A percentile compares a stretch with the other conserved stretches of the same genome.
phyloP scores from a whole-genome alignment of 2,113 vertebrate species.

The Oxyruncus cristatus region DNA sequence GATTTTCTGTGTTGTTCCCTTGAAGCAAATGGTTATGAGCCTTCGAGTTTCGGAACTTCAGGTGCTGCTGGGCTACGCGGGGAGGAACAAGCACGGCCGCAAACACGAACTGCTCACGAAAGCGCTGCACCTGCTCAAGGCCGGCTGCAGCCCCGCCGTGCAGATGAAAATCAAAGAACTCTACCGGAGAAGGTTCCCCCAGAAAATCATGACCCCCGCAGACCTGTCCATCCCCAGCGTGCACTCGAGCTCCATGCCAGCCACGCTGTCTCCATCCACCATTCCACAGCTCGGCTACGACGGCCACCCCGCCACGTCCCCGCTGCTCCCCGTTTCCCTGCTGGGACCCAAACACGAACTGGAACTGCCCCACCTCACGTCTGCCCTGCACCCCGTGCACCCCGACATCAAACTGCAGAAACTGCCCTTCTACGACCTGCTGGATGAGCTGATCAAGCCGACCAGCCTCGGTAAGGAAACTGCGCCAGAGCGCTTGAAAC shows the following conservation, averaged over 20 bases:
- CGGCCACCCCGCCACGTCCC: conserved; percentile 86
- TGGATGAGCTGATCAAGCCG: conserved; percentile 98
- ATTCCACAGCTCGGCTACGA: conserved; percentile 91
- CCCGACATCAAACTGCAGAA: conserved; percentile 98
- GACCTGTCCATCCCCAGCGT: conserved; percentile 88
- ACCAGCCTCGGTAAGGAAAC: conserved; percentile 89
- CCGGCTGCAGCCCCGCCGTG: conserved; percentile 95
- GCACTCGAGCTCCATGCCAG: conserved; percentile 88
- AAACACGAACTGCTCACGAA: conserved; percentile 99
- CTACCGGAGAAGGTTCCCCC: conserved; percentile 93
- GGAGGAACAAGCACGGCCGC: conserved; percentile 97
- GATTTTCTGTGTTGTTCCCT: conserved; percentile 57
- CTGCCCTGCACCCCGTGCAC: conserved; percentile 93
- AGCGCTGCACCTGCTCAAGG: conserved; percentile 94
- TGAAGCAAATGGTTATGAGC: conserved; percentile 99
- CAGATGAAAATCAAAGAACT: conserved; percentile 99
- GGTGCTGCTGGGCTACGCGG: conserved; percentile 97
- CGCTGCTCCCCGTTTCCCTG: conserved; percentile 91
- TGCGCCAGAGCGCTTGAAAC: too few species aligned
- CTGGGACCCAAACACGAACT: conserved; percentile 97
- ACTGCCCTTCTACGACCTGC: conserved; percentile 95
- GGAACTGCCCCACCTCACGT: conserved; percentile 90
- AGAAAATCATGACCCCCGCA: conserved; percentile 92
- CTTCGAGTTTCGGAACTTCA: conserved; percentile 98
- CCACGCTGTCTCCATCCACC: conserved; percentile 81